Base-by-base conservation (phyloP, 2,888 invertebrate species). In the Lasioglossum morio region DNA sequence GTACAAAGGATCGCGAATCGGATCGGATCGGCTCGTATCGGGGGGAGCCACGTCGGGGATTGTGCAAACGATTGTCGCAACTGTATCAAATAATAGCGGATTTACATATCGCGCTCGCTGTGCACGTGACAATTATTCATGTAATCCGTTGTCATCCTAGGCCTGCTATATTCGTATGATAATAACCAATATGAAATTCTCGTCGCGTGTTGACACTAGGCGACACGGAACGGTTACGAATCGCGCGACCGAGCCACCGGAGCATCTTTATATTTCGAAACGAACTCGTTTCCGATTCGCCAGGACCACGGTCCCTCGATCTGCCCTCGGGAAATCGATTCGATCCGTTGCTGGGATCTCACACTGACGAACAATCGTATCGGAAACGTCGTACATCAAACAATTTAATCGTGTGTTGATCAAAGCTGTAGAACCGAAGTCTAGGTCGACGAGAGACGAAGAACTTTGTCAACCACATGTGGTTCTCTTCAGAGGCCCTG, bases 101-200 rank as follows among this genome's bases (percentile, higher is more conserved):
- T 88, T 89, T 89, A 86, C 88, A 88, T 89, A 89, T 86, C 88
- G 87, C 87, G 79, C 77, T 85, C 72, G 82, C 77, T 37, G 74
- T 82, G 82, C 87, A 77, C 82, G 89, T 85, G 90, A 91, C 88
- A 87, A 89, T 91, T 91, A 90, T 90, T 90, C 86, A 83, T 89
- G 87, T 91, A 85, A 91, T 91, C 85, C 84, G 88, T 85, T 91
- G 89, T 89, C 90, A 87, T 90, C 84, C 82, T 86, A 83, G 88
- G 81, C 81, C 84, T 82, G 84, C 91, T 84, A 91, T 90, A 91
- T 87, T 88, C 89, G 82, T 89, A 91, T 91, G 91, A 89, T 90
- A 90, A 90, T 90, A 88, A 83, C 85, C 86, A 89, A 90, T 87
- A 87, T 86, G 83, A 88, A 89, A 90, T 90, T 91, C 90, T 84